Conservation (phyloP, 2,888 invertebrate genomes). For the Scaptomyza caliginosa region DNA sequence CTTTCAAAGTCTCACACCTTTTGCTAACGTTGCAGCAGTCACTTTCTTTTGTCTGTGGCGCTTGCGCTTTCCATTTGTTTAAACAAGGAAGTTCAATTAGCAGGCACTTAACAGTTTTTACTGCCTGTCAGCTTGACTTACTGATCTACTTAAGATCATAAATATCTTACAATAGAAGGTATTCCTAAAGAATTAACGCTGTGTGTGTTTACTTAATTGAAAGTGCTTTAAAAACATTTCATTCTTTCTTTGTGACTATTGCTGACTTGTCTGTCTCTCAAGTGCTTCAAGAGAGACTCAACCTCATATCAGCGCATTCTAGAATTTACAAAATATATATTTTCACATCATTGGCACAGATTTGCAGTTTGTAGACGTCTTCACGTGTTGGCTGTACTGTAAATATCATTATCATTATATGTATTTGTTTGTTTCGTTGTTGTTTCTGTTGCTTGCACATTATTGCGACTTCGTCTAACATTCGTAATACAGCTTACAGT, state of each 20-base stretch:
- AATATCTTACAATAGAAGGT: constrained; percentile 21
- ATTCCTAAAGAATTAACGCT: constrained; percentile 30
- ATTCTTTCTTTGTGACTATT: constrained; percentile 11
- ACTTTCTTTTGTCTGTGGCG: constrained; percentile 42
- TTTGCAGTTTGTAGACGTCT: constrained; percentile 27
- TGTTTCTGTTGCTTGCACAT: constrained; percentile 17
- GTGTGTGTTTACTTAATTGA: constrained; percentile 2
- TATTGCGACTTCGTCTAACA: constrained; percentile 12
- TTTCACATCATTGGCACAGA: constrained; percentile 47
- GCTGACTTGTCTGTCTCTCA: not conserved
- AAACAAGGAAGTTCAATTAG: constrained; percentile 58
- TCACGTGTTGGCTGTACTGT: constrained; percentile 9
- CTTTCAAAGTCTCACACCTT: constrained; percentile 6
- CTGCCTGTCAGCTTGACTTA: constrained; percentile 8
- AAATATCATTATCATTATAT: constrained; percentile 16
- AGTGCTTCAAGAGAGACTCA: constrained; percentile 19
- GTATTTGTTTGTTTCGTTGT: constrained; percentile 8
- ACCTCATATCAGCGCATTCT: constrained; percentile 1
- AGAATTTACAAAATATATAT: constrained; percentile 18
- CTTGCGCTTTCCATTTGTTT: constrained; percentile 37
- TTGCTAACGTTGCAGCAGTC: constrained; percentile 19
- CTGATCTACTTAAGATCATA: constrained; percentile 49
- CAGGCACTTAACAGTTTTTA: constrained; percentile 44
- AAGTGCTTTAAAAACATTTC: not conserved
- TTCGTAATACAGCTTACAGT: constrained; percentile 18